These are phyloP conservation scores for Naso thynnoides DNA, from an alignment of 2,797 vertebrate genomes.

Conservation along the genomic window DNA sequence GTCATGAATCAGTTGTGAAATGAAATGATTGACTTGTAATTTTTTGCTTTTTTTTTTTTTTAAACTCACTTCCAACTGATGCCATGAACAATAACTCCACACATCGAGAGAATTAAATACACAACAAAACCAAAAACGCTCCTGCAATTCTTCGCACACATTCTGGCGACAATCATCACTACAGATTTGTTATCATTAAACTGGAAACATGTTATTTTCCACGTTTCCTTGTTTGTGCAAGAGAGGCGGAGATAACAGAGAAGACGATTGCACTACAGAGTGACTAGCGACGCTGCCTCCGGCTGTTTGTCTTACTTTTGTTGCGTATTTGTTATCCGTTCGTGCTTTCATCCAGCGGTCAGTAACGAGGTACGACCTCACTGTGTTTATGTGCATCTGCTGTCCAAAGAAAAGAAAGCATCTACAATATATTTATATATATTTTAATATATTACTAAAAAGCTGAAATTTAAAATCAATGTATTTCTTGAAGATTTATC, in stretches of 20 bases:
- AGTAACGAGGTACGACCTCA: constrained; percentile 28
- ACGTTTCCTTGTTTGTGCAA: constrained; percentile 27
- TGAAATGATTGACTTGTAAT: constrained; percentile 67
- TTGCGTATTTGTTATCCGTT: constrained; percentile 19
- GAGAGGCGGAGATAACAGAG: constrained; percentile 28
- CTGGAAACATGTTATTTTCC: constrained; percentile 6
- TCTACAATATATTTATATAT: constrained; percentile 70
- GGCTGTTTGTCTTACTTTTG: constrained; percentile 30
- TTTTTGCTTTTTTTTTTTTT: constrained; percentile 5
- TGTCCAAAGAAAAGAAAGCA: constrained; percentile 58
- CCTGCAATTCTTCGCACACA: constrained; percentile 14
- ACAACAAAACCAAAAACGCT: constrained; percentile 33
- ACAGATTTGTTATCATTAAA: constrained; percentile 18
- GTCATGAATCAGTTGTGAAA: constrained; percentile 53
- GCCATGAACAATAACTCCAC: constrained; percentile 35
- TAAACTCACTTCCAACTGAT: constrained; percentile 34
- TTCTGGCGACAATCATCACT: constrained; percentile 23
- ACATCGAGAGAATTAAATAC: constrained; percentile 37
- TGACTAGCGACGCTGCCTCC: constrained; percentile 28
- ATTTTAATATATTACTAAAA: constrained; percentile 75
- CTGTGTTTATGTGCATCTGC: constrained; percentile 51
- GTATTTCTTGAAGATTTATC: constrained; percentile 58
- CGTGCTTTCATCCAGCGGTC: constrained; percentile 53
- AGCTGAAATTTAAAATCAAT: constrained; percentile 62
- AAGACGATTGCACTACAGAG: constrained; percentile 43